phyloP scores from a whole-genome alignment of 35 echinoderm and acorn worm species.

The Heliocidaris erythrogramma region DNA sequence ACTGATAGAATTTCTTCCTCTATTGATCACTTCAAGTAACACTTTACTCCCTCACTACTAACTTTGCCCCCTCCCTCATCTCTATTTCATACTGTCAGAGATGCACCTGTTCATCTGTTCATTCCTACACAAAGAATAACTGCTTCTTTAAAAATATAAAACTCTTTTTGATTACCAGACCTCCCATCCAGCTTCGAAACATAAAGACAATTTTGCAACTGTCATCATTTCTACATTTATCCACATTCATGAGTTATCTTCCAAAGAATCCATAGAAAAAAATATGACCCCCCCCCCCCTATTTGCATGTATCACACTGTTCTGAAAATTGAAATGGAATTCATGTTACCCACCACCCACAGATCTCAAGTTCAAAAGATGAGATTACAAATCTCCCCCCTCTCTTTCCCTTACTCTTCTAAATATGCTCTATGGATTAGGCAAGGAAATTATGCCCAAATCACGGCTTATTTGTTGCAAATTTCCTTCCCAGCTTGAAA shows the following conservation, averaged over 20 bases:
- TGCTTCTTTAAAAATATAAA: not conserved
- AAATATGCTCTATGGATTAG: conserved; percentile 4
- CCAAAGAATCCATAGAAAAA: not conserved
- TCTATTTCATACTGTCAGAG: not conserved
- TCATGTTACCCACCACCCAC: conserved; percentile 6
- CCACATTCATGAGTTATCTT: not conserved
- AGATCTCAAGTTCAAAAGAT: not conserved
- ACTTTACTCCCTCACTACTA: not conserved
- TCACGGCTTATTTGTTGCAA: conserved; percentile 29
- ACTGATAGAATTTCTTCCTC: not conserved
- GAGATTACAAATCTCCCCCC: not conserved
- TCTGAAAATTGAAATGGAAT: conserved; percentile 13
- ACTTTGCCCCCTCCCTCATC: not conserved
- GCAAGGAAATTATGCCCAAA: conserved; percentile 8
- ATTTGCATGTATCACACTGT: not conserved
- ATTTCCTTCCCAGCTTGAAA: conserved; percentile 37
- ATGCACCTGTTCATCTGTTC: not conserved
- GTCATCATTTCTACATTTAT: not conserved
- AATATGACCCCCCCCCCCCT: not conserved
- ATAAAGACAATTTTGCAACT: not conserved
- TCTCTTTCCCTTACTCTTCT: not conserved
- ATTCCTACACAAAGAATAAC: not conserved
- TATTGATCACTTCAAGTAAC: not conserved
- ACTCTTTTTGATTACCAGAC: not conserved
- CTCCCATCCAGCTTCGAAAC: not conserved